Base-by-base conservation (phyloP, 53 echinoderm and acorn worm genomes). In the Stichopus horrens region DNA sequence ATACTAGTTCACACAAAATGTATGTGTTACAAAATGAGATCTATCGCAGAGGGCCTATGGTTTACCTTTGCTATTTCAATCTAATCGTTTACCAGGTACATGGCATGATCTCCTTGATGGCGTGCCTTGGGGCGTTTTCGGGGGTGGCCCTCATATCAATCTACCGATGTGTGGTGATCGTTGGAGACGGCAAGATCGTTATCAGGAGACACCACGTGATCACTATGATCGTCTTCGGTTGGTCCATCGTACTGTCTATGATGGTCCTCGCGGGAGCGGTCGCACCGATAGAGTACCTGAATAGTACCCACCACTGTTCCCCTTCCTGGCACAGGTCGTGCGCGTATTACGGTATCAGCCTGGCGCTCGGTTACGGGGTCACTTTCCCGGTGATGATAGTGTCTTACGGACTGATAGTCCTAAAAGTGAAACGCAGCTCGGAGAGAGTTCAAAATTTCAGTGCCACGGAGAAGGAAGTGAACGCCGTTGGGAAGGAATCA, bases 121-220 rank as follows among this genome's bases (percentile, higher is more conserved):
- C 16, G 19, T 16, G 71, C 7, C 18, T 71, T 18, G 71, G 71
- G 7, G 14, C 71, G 5, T 71, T 71, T 18, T 71, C 71, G 71
- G 71, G n/a, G 18, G 71, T 71, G 71, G 71, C 71, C 19, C 71
- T 71, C 71, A 71, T 71, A 71, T 71, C 71, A 20, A 71, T 71
- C 18, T 71, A 71, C n/a, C 71, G 71, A n/a, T 71, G 71, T 71
- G n/a, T 71, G n/a, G 19, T 71, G n/a, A 18, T 71, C 71, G 71
- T 71, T 7, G 7, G n/a, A n/a, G 71, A 71, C 6, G 16, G 71
- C 71, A 71, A 20, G n/a, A 71, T 71, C 19, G 6, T 13, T n/a
- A 21, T 71, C 71, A 13, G 71, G n/a, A 71, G 71, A 71, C 19
- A 18, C 3, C 71, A 71, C 71, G 71, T 71, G 14, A 16, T 71